phyloP scores from a whole-genome alignment of 2,113 vertebrate species.

The Montifringilla adamsi region DNA sequence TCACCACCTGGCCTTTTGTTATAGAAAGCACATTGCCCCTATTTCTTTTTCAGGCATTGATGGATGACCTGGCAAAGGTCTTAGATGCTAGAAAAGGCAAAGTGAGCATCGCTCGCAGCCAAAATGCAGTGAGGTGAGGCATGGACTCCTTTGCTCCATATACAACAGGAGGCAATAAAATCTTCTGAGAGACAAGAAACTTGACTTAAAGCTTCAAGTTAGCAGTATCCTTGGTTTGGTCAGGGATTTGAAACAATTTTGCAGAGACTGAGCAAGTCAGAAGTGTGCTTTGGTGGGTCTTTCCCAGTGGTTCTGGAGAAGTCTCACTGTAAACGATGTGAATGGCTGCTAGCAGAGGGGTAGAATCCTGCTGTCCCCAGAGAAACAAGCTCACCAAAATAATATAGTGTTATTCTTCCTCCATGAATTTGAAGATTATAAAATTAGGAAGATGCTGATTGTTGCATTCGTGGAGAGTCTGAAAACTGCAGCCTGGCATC shows the following conservation, averaged over 20 bases:
- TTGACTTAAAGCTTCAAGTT: not conserved
- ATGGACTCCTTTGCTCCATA: not conserved
- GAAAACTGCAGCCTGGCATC: not conserved
- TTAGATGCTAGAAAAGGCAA: not conserved
- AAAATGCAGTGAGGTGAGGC: not conserved
- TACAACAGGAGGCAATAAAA: not conserved
- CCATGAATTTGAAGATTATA: not conserved
- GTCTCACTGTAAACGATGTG: not conserved
- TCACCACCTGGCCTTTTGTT: not conserved
- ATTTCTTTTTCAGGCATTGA: not conserved
- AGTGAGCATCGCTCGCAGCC: not conserved
- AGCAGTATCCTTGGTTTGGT: not conserved
- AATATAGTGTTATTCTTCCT: fast-evolving
- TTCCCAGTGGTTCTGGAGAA: not conserved
- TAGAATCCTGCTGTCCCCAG: not conserved
- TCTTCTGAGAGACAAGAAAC: not conserved
- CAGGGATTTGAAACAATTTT: not conserved
- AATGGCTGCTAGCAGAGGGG: not conserved
- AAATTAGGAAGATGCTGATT: not conserved
- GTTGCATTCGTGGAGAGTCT: not conserved
- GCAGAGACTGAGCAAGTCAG: not conserved
- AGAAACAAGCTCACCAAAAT: not conserved
- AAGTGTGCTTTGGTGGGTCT: not conserved
- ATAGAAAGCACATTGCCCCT: not conserved
- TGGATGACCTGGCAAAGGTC: not conserved